Evolutionary conservation across 2,113 vertebrate species (phyloP), one percentile per base, ranked within the genome.

Genomic region (Pachypanchax playfairii): DNA sequence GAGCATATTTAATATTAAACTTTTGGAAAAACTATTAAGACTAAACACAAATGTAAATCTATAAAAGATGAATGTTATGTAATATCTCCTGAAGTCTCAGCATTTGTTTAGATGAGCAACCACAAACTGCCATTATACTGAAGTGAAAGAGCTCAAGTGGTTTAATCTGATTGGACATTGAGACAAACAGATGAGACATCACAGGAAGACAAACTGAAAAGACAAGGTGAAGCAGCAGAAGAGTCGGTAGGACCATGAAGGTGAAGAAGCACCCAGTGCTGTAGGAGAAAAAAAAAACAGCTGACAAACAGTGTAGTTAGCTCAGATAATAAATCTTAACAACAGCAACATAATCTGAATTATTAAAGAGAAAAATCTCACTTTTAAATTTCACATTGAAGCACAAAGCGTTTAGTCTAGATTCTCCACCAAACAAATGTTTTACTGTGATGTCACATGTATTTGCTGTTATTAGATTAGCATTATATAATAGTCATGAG

Each of bases 61-160:
- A 11, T 3, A 18, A 17, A 7, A 38, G 13, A 18, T n/a, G 29
- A 36, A 21, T 10, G 14, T 36, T 20, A 24, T 18, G 22, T n/a
- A 28, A 24, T 3, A 39, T 59, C 8, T 28, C 46, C n/a, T 9
- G 41, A 46, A 24, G 41, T 10, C 25, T n/a, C 25, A 5, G 38
- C 21, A 38, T 46, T 52, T 44, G 64, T 74, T 31, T 56, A 63
- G 60, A 77, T 83, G 73, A 77, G 64, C 41, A 41, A 49, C 77
- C 79, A 73, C 75, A 77, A 57, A 77, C 54, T 66, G 74, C 50
- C 22, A 49, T 81, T 80, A 70, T 75, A 74, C 62, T 85, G 64
- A 26, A 81, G 80, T 77, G 64, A 79, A 77, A 79, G 69, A 70
- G 53, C 51, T 73, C 70, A 57, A 65, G 38, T 63, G 51, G 74